phyloP scores from a whole-genome alignment of 2,888 invertebrate genomes.

The Molorchus minor region DNA sequence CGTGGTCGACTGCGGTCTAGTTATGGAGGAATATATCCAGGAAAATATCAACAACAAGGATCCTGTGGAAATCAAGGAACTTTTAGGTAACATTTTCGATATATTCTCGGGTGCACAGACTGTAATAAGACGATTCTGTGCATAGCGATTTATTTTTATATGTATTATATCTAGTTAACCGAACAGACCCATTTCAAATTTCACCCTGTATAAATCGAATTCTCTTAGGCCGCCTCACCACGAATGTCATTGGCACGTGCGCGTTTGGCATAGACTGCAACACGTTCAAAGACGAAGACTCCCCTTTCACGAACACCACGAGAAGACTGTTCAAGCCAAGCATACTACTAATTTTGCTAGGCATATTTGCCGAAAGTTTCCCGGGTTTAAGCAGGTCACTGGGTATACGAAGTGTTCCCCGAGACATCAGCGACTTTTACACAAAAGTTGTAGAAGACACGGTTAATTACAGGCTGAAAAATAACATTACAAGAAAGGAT shows the following conservation, averaged over 20 bases:
- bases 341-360: background rate
- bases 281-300: constrained; percentile 64
- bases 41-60: constrained; percentile 39
- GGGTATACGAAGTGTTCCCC: constrained; percentile 19
- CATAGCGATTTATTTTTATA: too few species aligned
- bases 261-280: constrained; percentile 69
- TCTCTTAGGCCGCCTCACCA: constrained; percentile 63
- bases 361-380: background rate
- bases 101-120: too few species aligned
- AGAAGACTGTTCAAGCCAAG: constrained; percentile 23
- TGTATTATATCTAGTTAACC: too few species aligned
- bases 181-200: too few species aligned
- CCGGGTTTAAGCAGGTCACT: background rate
- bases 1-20: constrained; percentile 65
- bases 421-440: constrained; percentile 59
- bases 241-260: constrained; percentile 67
- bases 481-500: constrained; percentile 63
- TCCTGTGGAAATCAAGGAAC: constrained; percentile 55
- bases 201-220: background rate
- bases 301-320: constrained; percentile 59
- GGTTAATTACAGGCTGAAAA: constrained; percentile 60
- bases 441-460: constrained; percentile 59
- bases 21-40: constrained; percentile 63
- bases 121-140: too few species aligned
- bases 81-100: too few species aligned